These are phyloP conservation scores for Leptopilina clavipes DNA, from an alignment of 1,140 invertebrate genomes.

Conservation along the genomic window DNA sequence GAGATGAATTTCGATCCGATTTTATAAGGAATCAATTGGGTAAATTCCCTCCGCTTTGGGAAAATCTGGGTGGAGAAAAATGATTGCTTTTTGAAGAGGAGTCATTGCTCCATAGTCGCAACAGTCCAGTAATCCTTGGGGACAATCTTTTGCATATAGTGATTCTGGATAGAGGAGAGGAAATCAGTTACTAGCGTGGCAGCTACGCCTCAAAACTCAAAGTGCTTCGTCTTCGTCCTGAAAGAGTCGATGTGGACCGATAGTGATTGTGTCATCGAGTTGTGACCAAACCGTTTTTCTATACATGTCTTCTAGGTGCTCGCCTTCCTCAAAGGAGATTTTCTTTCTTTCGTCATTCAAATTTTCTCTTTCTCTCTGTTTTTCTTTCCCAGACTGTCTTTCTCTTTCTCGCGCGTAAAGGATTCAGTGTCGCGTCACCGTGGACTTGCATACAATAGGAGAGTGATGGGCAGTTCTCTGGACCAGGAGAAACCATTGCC, in stretches of 20 bases:
- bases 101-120: background rate
- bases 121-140: background rate
- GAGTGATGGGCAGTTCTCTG: constrained; percentile 53
- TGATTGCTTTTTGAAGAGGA: background rate
- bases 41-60: too few relatives aligned
- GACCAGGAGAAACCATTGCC: constrained; percentile 41
- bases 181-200: constrained; percentile 17
- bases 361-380: background rate
- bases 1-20: too few relatives aligned
- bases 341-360: background rate
- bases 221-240: constrained; percentile 50
- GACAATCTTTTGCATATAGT: constrained; percentile 17
- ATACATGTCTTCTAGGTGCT: constrained; percentile 40
- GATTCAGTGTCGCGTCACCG: constrained; percentile 30
- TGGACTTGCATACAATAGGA: constrained; percentile 54
- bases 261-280: constrained; percentile 57
- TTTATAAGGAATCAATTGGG: too few relatives aligned
- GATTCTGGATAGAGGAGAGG: constrained; percentile 10
- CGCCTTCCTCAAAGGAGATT: constrained; percentile 25
- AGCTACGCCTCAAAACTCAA: constrained; percentile 35
- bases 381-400: constrained; percentile 33
- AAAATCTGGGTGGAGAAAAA: too few relatives aligned
- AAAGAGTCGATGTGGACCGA: constrained; percentile 45
- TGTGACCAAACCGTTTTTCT: constrained; percentile 47
- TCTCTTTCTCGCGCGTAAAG: constrained; percentile 15